phyloP scores from a whole-genome alignment of 92 coral and sea anemone genomes.

The Meandrina meandrites region DNA sequence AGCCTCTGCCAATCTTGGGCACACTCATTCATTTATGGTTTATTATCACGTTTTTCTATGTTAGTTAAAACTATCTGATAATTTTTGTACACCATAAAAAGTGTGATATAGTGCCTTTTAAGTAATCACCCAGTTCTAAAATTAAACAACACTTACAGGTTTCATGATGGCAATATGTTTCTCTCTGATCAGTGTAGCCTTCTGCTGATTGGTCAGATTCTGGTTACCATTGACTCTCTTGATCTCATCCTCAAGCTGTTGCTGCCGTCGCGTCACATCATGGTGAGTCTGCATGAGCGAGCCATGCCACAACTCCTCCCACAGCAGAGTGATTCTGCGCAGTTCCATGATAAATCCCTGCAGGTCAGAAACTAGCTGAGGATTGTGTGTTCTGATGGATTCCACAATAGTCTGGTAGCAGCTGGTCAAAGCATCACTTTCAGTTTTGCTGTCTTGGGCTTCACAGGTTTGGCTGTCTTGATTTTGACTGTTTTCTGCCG shows the following conservation, averaged over 20 bases:
- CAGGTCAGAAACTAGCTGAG: conserved; percentile 83
- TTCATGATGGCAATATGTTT: conserved; percentile 97
- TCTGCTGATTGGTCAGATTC: conserved; percentile 81
- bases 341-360: conserved; percentile 92
- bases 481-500: conserved; percentile 30
- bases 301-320: conserved; percentile 99
- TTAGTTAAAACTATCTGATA: no score
- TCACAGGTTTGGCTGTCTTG: conserved; percentile 29
- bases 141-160: conserved; percentile 72
- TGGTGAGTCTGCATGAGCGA: conserved; percentile 96
- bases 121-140: no score
- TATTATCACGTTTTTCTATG: not conserved
- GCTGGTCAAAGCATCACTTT: conserved; percentile 74
- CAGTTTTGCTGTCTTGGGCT: conserved; percentile 47
- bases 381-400: conserved; percentile 81
- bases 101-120: no score
- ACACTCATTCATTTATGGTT: not conserved
- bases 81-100: not conserved
- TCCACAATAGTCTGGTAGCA: conserved; percentile 94
- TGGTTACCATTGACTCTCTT: conserved; percentile 88
- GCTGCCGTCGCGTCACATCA: conserved; percentile 89
- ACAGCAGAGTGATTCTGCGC: conserved; percentile 88
- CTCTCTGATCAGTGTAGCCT: conserved; percentile 82
- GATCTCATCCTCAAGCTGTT: conserved; percentile 93
- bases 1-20: not conserved